Conservation (phyloP, 2,888 invertebrate genomes). For the Autographa pulchrina region DNA sequence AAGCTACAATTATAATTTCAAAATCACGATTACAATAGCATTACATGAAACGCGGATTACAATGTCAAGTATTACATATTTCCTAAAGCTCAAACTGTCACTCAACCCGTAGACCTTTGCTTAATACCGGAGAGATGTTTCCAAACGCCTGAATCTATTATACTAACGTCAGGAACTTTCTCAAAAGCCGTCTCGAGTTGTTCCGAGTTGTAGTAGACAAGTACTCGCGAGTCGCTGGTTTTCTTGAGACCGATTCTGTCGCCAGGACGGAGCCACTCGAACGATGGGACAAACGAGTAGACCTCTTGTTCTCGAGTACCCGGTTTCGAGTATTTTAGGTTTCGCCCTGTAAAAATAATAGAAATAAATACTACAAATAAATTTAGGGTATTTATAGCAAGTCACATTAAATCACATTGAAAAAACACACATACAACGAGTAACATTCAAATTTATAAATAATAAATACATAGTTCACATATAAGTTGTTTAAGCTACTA, state of each 20-base stretch:
- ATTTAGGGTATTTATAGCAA: not conserved
- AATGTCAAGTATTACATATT: conserved; percentile 53
- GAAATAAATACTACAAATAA: conserved; percentile 7
- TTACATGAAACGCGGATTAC: conserved; percentile 42
- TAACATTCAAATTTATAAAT: not conserved
- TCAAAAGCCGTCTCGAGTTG: conserved; percentile 93
- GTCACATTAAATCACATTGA: not conserved
- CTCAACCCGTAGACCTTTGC: conserved; percentile 46
- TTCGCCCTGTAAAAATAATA: conserved; percentile 69
- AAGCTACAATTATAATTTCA: conserved; percentile 39
- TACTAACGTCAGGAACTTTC: conserved; percentile 93
- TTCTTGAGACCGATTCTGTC: conserved; percentile 94
- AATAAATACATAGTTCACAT: not conserved
- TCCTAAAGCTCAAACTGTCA: conserved; percentile 54
- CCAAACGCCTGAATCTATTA: conserved; percentile 21
- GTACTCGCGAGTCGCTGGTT: conserved; percentile 91
- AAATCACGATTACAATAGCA: conserved; percentile 36
- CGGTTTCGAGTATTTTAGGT: conserved; percentile 74
- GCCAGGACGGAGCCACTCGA: conserved; percentile 95
- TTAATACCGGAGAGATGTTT: conserved; percentile 23
- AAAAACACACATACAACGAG: not conserved
- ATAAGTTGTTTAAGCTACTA: not conserved
- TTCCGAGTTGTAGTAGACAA: conserved; percentile 95
- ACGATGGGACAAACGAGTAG: conserved; percentile 83
- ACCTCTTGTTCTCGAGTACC: conserved; percentile 68